Evolutionary conservation across 1,140 invertebrate species (phyloP), one percentile per base, ranked within the genome.

Genomic region (Calycopis cecrops): DNA sequence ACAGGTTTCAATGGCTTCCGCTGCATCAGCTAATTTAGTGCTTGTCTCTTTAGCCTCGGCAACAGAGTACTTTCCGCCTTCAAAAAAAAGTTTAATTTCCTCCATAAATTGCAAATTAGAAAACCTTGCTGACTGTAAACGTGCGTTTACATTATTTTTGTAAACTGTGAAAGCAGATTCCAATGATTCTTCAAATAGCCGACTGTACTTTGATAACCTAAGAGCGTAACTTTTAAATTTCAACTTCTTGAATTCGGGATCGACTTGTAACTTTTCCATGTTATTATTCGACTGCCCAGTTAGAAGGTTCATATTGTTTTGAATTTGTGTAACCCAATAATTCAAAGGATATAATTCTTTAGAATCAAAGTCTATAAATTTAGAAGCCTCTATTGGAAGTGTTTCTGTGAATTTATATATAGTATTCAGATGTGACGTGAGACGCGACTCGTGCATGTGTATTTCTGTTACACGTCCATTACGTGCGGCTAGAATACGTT

Each of bases 141-240:
- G 59, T 8, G 63, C 56, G 28, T 74, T 60, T 4, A 80, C 48
- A 14, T 60, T 37, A 42, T 55, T 67, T 56, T 78, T 79, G 58
- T 65, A 76, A 6, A 59, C 51, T 12, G 62, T 61, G 12, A 73
- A 44, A 4, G 62, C 62, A 7, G 28, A 34, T 49, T 73, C 55
- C 42, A 85, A 60, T 33, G 77, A 80, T n/a, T 74, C 63, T 16
- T 76, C 63, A 64, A 76, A 83, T 9, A 67, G 48, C 7, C 57
- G 47, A 9, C 64, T 67, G 52, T 80, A 65, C 57, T 71, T 80
- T 9, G 52, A 3, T 14, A 85, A 59, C 1, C 82, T 73, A 2
- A 55, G 34, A 0, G 64, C 64, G 50, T 82, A 85, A 55, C 82
- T 85, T n/a, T 42, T 55, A 71, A 83, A 74, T 68, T 79, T 83